phyloP scores from a whole-genome alignment of 2,888 invertebrate genomes.

The Mesorhabditis sp. region DNA sequence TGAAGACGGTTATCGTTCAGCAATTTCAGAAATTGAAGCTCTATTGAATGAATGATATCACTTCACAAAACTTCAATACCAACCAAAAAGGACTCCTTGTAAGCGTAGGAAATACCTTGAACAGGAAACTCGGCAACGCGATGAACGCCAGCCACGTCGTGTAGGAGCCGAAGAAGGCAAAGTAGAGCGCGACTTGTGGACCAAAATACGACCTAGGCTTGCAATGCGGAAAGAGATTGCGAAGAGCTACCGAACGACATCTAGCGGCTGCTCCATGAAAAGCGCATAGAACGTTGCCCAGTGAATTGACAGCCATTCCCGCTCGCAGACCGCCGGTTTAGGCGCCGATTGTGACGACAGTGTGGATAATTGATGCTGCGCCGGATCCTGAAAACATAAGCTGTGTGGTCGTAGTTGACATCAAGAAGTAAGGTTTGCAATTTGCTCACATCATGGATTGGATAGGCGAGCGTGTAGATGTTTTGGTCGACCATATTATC shows the following conservation, averaged over 20 bases:
- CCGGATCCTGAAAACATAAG: too few relatives aligned
- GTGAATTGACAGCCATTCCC: not conserved
- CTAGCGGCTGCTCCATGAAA: constrained; percentile 4
- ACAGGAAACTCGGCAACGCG: not conserved
- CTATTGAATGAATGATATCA: too few relatives aligned
- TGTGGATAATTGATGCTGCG: too few relatives aligned
- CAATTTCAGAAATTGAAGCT: too few relatives aligned
- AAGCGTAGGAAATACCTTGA: not conserved
- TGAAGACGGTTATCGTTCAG: too few relatives aligned
- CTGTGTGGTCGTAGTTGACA: not conserved
- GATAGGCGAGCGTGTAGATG: constrained; percentile 5
- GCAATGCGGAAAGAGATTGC: not conserved
- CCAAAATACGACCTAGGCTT: constrained; percentile 1
- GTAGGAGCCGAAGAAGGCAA: constrained; percentile 1
- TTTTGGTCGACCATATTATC: not conserved
- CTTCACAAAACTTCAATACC: too few relatives aligned
- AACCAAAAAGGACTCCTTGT: too few relatives aligned
- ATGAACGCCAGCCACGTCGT: not conserved
- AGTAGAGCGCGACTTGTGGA: constrained; percentile 5
- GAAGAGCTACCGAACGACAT: not conserved
- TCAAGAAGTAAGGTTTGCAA: not conserved
- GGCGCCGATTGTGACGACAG: too few relatives aligned
- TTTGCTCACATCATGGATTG: not conserved
- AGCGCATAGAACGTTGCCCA: not conserved
- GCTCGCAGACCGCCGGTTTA: not conserved